Conservation (phyloP, 2,113 vertebrate genomes). For the Pseudopodoces humilis region DNA sequence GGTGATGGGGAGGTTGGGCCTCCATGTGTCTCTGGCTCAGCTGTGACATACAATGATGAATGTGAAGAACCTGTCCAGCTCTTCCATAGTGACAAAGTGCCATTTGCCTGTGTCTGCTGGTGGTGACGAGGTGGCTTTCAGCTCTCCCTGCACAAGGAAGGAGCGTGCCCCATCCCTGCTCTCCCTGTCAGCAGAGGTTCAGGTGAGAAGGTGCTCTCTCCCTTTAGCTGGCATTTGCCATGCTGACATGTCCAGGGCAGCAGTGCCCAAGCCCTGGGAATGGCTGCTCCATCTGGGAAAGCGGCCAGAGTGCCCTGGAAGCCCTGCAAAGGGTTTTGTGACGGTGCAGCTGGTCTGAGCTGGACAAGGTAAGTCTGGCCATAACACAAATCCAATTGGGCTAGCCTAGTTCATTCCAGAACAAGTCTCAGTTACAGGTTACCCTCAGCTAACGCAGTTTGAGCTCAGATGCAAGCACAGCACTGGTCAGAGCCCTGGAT, state of each 20-base stretch:
- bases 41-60: neutral
- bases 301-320: neutral
- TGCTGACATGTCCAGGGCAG: accelerated
- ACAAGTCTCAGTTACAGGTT: too few species aligned
- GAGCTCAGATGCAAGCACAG: too few species aligned
- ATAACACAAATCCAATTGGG: too few species aligned
- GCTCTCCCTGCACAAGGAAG: neutral
- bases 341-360: too few species aligned
- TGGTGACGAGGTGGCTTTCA: neutral
- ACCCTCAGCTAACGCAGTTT: too few species aligned
- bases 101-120: neutral
- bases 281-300: neutral
- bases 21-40: neutral
- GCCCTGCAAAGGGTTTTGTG: neutral
- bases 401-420: too few species aligned
- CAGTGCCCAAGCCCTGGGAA: neutral
- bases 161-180: accelerated
- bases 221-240: neutral
- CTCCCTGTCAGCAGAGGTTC: neutral
- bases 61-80: neutral
- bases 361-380: too few species aligned
- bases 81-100: neutral
- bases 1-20: neutral
- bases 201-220: neutral
- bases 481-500: too few species aligned